Evolutionary conservation across 1,140 invertebrate species (phyloP), one percentile per base, ranked within the genome.

Genomic region (Belonocnema kinseyi): DNA sequence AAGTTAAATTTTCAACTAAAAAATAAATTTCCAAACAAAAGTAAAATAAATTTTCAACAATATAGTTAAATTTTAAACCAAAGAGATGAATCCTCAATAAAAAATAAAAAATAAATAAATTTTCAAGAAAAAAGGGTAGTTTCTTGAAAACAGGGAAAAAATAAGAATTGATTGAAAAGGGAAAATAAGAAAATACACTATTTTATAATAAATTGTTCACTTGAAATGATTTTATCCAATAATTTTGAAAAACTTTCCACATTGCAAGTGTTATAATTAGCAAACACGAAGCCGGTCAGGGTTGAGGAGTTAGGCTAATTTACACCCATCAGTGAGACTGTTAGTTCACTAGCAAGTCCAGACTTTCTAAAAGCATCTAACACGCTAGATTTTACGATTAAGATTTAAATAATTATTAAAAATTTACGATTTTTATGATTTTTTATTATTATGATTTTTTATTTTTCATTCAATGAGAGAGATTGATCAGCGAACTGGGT

Each of bases 301-400:
- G 56, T 61, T 61, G 56, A 21, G 56, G 21, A 61, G 19, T 61
- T 61, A 61, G 19, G 56, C 56, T 26, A 61, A 61, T 61, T 61
- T 61, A 6, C 56, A 61, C 17, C 26, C 19, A 21, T 19, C 17
- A 17, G 56, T 12, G 56, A 61, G 26, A 61, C 12, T 61, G 56
- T 61, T 26, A 10, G 26, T 26, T 14, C 26, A 21, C 21, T 26
- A 12, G 12, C 17, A 58, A 21, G 54, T 56, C 54, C 21, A 26
- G 19, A 56, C 54, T 56, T 56, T 56, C 54, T 56, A 56, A 56
- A 56, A 56, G 54, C 17, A 56, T 56, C 17, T 19, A 56, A 56
- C 54, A 26, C 17, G 12, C 54, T 19, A 56, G 5, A 56, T 19
- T n/a, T 19, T 19, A 14, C 21, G 54, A 12, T 19, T 19, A 56